Percentiles rank a stretch among this genome's conserved stretches.
These are phyloP conservation scores for Rhagophthalmus giganteus DNA, from an alignment of 2,888 invertebrate species.

Conservation along the genomic window DNA sequence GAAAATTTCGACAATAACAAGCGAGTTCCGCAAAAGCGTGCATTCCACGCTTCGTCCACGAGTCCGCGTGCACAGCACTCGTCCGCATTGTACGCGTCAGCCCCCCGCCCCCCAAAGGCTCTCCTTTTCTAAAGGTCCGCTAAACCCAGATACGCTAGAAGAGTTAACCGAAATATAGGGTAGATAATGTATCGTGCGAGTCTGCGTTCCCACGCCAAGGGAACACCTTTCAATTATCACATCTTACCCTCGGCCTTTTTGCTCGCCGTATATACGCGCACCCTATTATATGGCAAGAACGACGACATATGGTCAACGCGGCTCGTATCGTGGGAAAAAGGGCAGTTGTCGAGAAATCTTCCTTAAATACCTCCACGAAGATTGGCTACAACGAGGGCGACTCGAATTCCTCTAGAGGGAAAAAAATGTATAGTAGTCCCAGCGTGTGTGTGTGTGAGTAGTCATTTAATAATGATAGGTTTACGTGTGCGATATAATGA, in stretches of 20 bases:
- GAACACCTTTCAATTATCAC: constrained; percentile 36
- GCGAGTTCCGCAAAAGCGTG: constrained; percentile 16
- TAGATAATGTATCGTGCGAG: constrained; percentile 27
- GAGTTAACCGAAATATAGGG: constrained; percentile 26
- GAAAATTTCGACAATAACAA: background rate
- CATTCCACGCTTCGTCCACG: constrained; percentile 27
- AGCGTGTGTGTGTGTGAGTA: no score
- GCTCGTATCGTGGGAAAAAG: constrained; percentile 45
- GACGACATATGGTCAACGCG: constrained; percentile 50
- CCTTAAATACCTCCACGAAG: constrained; percentile 41
- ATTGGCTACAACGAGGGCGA: constrained; percentile 40
- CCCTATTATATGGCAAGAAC: constrained; percentile 37
- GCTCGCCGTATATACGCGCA: constrained; percentile 21
- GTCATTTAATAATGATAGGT: no score
- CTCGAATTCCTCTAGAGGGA: constrained; percentile 29
- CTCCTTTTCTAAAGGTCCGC: constrained; percentile 4
- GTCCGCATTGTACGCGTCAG: no score
- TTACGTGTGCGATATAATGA: no score
- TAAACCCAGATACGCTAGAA: constrained; percentile 14
- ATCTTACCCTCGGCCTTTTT: constrained; percentile 32
- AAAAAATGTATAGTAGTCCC: no score
- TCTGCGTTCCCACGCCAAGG: constrained; percentile 33
- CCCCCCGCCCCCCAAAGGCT: no score
- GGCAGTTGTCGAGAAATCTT: constrained; percentile 34
- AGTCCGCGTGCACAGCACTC: constrained; percentile 30